These are phyloP conservation scores for Agelas oroides DNA, from an alignment of 37 sponge, comb jelly and placozoan species.

Conservation along the genomic window DNA sequence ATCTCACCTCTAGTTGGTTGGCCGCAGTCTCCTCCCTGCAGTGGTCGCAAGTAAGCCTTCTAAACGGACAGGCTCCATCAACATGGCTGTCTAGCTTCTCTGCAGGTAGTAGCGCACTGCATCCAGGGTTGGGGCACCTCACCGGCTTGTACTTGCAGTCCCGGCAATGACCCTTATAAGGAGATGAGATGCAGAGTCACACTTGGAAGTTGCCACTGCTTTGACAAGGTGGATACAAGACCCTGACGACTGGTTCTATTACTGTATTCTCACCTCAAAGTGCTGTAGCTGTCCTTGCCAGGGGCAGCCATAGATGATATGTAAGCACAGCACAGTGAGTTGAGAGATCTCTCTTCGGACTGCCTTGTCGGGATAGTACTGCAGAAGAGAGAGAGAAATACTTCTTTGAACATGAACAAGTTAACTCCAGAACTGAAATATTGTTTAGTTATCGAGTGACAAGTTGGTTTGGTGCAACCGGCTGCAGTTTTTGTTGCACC, in stretches of 20 bases:
- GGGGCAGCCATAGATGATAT: conserved; percentile 52
- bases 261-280: conserved; percentile 13
- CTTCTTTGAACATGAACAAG: too few relatives aligned
- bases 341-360: conserved; percentile 58
- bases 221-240: too few relatives aligned
- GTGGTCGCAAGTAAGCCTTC: conserved; percentile 42
- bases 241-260: too few relatives aligned
- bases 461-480: too few relatives aligned
- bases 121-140: conserved; percentile 50
- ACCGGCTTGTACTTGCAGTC: conserved; percentile 53
- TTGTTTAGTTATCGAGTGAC: too few relatives aligned
- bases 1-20: conserved; percentile 36
- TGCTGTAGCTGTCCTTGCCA: conserved; percentile 51
- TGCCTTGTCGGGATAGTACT: conserved; percentile 79
- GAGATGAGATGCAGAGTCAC: too few relatives aligned
- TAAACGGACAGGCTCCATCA: conserved; percentile 33
- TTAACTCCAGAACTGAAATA: too few relatives aligned
- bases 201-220: too few relatives aligned
- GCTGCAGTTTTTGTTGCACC: too few relatives aligned
- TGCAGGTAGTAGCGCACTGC: conserved; percentile 12
- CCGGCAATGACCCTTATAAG: conserved; percentile 29
- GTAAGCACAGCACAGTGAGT: conserved; percentile 53
- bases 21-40: conserved; percentile 28
- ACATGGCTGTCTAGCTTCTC: conserved; percentile 33
- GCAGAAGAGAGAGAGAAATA: neutral